Conservation (phyloP, 2,797 vertebrate genomes). For the Enteromius afrohamiltoni region DNA sequence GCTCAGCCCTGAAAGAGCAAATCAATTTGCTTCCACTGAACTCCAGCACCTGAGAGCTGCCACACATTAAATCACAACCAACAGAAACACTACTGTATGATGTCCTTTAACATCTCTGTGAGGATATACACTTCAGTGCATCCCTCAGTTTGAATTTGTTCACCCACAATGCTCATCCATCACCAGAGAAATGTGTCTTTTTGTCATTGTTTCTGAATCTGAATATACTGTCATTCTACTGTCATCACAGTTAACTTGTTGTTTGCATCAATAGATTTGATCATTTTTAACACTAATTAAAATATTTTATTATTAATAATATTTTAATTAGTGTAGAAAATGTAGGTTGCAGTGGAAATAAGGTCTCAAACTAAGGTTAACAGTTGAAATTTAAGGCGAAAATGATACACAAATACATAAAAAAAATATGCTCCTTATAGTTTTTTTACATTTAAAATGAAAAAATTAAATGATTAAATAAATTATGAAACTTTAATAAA, state of each 20-base stretch:
- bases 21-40: slow-evolving; percentile 42
- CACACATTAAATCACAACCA: slow-evolving; percentile 46
- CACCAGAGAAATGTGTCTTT: neutral
- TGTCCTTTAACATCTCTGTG: neutral
- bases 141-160: neutral
- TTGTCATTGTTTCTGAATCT: neutral
- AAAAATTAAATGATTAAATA: neutral
- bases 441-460: neutral
- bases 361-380: neutral
- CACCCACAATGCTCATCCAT: neutral
- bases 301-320: neutral
- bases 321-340: neutral
- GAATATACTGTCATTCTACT: neutral
- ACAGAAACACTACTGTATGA: neutral
- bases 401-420: neutral
- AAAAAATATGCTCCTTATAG: neutral
- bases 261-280: neutral
- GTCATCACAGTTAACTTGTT: neutral
- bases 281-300: neutral
- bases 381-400: neutral
- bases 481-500: neutral
- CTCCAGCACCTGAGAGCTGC: slow-evolving; percentile 30
- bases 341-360: neutral
- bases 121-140: neutral
- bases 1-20: slow-evolving; percentile 38